These are phyloP conservation scores for Caenorhabditis elegans DNA, from an alignment of 1,140 invertebrate genomes.

Conservation along the genomic window DNA sequence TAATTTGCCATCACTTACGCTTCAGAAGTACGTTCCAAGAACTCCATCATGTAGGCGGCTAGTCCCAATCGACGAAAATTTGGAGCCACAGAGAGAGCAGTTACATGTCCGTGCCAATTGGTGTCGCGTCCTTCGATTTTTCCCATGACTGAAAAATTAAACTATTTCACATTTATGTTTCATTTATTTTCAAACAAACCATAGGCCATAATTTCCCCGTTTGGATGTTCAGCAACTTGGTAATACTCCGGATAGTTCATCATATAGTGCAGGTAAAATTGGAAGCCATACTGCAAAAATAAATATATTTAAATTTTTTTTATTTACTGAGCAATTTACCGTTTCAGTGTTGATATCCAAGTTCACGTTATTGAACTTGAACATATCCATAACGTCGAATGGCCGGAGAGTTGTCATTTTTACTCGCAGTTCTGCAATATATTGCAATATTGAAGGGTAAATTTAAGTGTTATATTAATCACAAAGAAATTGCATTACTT, in stretches of 20 bases:
- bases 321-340: constrained; percentile 69
- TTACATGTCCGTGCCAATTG: constrained; percentile 98
- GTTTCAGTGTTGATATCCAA: constrained; percentile 95
- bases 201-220: constrained; percentile 95
- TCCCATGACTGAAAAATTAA: constrained; percentile 94
- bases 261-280: constrained; percentile 95
- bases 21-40: constrained; percentile 90
- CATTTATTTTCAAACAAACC: constrained; percentile 73
- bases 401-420: constrained; percentile 86
- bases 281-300: constrained; percentile 82
- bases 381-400: constrained; percentile 89
- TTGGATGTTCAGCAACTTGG: constrained; percentile 89
- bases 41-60: constrained; percentile 90
- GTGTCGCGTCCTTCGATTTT: constrained; percentile 92
- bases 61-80: constrained; percentile 86
- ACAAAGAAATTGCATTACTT: no score
- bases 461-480: no score
- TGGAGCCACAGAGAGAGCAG: constrained; percentile 91
- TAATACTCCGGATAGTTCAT: constrained; percentile 99
- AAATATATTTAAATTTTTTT: constrained; percentile 50
- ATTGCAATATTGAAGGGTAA: neutral
- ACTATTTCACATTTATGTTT: neutral
- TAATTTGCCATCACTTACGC: constrained; percentile 73
- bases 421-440: neutral
- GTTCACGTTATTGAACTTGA: constrained; percentile 95